Evolutionary conservation across 2,797 vertebrate species (phyloP), one percentile per base, ranked within the genome.

Genomic region (Sebastes miniatus): DNA sequence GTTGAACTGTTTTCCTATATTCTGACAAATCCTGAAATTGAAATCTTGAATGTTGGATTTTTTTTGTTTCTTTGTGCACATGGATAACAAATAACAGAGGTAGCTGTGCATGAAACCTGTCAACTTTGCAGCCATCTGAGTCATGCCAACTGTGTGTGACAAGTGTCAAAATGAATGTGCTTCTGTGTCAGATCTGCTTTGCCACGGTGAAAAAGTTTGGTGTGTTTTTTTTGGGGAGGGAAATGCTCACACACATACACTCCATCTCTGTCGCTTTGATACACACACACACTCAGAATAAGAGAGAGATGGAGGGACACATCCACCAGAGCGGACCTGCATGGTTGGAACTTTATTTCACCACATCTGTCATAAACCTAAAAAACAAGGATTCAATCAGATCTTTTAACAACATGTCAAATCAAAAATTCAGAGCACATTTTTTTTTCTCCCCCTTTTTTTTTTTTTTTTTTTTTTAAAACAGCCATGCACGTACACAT

Each of bases 401-500:
- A 79, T 81, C 64, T 83, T 87, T 87, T 78, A 75, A 77, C 78
- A 65, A 54, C 80, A 76, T 52, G 85, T 86, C 75, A 86, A 81
- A 89, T 92, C 65, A 84, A 36, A 86, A 86, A 89, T 88, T 90
- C 88, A 76, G 76, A 58, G 58, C 85, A 87, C 85, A 83, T 75
- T 31, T 71, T 29, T 56, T 47, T 14, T 8, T 13, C 25, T 14
- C 20, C 1, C 50, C 27, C 6, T 29, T 29, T 3, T 25, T 59
- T 31, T 43, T 81, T 67, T 47, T 79, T 71, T 80, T 67, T 32
- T 14, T 27, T 62, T 32, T 47, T 79, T 71, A 74, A 65, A 68
- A 54, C 76, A 79, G 87, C 83, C 87, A 84, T 83, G 89, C 90
- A 88, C 89, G 90, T 90, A 85, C 88, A 91, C 89, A 91, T 76